These are phyloP conservation scores for Drosophila lacicola DNA, from an alignment of 2,888 invertebrate species.

Conservation along the genomic window DNA sequence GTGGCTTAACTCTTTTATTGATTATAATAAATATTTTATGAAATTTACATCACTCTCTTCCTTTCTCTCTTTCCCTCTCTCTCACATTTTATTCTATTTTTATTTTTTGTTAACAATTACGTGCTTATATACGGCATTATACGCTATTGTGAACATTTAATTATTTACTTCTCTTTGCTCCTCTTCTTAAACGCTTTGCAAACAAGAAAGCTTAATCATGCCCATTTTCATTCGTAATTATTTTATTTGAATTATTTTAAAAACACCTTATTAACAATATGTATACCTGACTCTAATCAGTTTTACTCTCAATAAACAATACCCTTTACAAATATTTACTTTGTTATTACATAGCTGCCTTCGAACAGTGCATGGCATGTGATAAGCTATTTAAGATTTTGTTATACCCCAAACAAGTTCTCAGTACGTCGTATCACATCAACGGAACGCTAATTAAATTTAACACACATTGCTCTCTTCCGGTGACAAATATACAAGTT, in stretches of 20 bases:
- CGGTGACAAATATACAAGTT: conserved; percentile 39
- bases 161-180: neutral
- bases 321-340: neutral
- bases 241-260: neutral
- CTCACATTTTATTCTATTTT: neutral
- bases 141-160: neutral
- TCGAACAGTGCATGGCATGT: conserved; percentile 7
- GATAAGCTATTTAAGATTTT: conserved; percentile 28
- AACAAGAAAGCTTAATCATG: neutral
- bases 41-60: neutral
- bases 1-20: neutral
- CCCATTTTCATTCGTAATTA: neutral
- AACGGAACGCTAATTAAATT: conserved; percentile 43
- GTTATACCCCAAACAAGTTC: conserved; percentile 23
- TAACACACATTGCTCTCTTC: conserved; percentile 40
- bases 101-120: neutral
- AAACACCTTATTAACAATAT: neutral
- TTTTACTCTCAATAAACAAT: neutral
- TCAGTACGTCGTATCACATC: conserved; percentile 38
- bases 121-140: neutral
- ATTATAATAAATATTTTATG: neutral
- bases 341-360: neutral
- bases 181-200: neutral
- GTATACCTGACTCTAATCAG: too few species aligned
- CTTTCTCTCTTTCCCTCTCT: neutral